phyloP scores from a whole-genome alignment of 1,140 invertebrate species.

The Diorhabda elongata region DNA sequence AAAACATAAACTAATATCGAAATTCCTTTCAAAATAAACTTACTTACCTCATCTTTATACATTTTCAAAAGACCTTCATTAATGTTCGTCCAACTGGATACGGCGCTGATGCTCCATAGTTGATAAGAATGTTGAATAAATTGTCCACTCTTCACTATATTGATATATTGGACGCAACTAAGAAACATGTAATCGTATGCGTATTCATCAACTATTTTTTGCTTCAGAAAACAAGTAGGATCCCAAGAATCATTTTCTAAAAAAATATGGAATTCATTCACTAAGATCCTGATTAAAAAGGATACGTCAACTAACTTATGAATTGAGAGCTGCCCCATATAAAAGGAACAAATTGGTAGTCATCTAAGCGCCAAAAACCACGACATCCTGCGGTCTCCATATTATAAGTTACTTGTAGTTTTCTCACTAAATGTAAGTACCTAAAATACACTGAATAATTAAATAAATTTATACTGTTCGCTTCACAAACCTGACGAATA shows the following conservation, averaged over 20 bases:
- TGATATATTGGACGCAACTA: constrained; percentile 91
- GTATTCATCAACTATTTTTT: constrained; percentile 70
- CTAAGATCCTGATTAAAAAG: too few relatives aligned
- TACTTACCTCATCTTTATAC: constrained; percentile 93
- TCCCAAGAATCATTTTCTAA: constrained; percentile 76
- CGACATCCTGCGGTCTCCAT: constrained; percentile 99
- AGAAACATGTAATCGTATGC: constrained; percentile 90
- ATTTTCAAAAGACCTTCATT: constrained; percentile 96
- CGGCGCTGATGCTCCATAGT: constrained; percentile 96
- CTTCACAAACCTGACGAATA: constrained; percentile 55
- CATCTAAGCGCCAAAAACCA: constrained; percentile 97
- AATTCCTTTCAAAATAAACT: too few relatives aligned
- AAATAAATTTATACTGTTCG: not conserved
- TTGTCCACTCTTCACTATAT: constrained; percentile 92
- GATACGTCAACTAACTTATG: constrained; percentile 58
- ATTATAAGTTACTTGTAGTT: constrained; percentile 85
- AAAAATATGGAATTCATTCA: constrained; percentile 25
- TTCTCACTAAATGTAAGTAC: constrained; percentile 82
- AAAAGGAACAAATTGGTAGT: constrained; percentile 98
- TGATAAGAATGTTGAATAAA: constrained; percentile 99
- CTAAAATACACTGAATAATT: constrained; percentile 49
- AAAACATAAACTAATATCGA: too few relatives aligned
- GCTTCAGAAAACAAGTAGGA: constrained; percentile 81
- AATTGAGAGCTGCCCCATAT: constrained; percentile 98
- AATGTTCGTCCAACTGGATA: constrained; percentile 90